These are phyloP conservation scores for Exocentrus adspersus DNA, from an alignment of 2,888 invertebrate genomes.

Conservation along the genomic window DNA sequence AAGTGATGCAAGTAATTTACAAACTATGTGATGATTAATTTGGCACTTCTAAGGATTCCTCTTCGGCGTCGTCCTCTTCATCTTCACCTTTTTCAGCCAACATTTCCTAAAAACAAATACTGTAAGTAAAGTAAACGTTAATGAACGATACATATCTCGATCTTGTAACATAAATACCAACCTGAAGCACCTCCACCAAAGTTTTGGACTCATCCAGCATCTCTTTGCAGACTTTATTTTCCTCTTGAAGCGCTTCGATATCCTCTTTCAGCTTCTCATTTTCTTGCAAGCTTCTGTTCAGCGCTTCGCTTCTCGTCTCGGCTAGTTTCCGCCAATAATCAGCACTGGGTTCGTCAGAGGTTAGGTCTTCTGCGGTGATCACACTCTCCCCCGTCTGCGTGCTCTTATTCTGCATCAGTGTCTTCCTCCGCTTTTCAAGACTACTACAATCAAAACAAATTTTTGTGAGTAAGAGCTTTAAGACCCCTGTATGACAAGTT, in stretches of 20 bases:
- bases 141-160: background rate
- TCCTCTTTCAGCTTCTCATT: conserved; percentile 71
- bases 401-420: conserved; percentile 66
- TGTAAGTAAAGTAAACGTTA: conserved; percentile 8
- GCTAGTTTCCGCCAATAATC: conserved; percentile 82
- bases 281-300: conserved; percentile 78
- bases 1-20: background rate
- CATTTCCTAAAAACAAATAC: conserved; percentile 68
- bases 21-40: background rate
- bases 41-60: background rate
- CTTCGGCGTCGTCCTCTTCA: conserved; percentile 64
- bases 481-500: background rate
- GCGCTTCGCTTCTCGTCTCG: conserved; percentile 76
- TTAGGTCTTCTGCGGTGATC: conserved; percentile 76
- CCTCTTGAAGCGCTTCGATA: conserved; percentile 65
- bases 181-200: conserved; percentile 80
- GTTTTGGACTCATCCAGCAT: conserved; percentile 80
- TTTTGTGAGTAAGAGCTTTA: background rate
- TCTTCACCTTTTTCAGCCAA: conserved; percentile 67
- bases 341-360: conserved; percentile 75
- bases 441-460: conserved; percentile 30
- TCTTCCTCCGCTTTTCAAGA: conserved; percentile 57
- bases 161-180: conserved; percentile 51
- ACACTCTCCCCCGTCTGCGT: conserved; percentile 70
- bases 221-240: conserved; percentile 73